phyloP scores from a whole-genome alignment of 2,113 vertebrate genomes.

The Grantiella picta region DNA sequence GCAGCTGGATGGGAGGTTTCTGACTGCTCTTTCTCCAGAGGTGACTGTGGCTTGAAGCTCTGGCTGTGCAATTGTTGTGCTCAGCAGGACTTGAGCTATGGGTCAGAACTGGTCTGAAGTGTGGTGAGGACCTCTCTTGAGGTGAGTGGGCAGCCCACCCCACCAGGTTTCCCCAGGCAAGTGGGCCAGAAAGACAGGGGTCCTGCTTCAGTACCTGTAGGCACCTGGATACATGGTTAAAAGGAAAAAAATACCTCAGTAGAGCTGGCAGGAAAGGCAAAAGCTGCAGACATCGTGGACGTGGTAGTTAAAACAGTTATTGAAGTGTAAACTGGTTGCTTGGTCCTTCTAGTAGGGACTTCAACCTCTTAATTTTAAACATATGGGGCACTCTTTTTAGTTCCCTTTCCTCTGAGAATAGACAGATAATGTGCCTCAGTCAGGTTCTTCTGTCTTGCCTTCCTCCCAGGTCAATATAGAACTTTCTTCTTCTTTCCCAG shows the following conservation, averaged over 20 bases:
- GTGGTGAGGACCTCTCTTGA: neutral
- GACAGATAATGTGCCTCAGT: neutral
- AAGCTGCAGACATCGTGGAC: neutral
- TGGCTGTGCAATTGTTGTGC: neutral
- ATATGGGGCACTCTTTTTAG: neutral
- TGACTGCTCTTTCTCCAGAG: neutral
- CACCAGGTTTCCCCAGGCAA: neutral
- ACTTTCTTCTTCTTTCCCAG: neutral
- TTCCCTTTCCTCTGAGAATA: neutral
- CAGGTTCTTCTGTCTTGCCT: neutral
- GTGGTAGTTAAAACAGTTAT: neutral
- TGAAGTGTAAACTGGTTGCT: neutral
- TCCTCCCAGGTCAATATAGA: neutral
- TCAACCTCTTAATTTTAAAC: neutral
- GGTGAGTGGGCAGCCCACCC: neutral
- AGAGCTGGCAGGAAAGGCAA: neutral
- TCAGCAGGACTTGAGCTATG: neutral
- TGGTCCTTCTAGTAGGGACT: neutral
- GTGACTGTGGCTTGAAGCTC: neutral
- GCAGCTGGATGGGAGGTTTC: neutral
- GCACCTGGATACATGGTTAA: neutral
- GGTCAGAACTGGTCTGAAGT: neutral
- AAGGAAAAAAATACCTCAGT: neutral
- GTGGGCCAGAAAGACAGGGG: neutral
- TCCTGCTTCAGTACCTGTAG: neutral